Percentiles rank a stretch among this genome's conserved stretches.
Evolutionary conservation across 2,113 vertebrate species (phyloP).

Genomic region (Silurus glanis): DNA sequence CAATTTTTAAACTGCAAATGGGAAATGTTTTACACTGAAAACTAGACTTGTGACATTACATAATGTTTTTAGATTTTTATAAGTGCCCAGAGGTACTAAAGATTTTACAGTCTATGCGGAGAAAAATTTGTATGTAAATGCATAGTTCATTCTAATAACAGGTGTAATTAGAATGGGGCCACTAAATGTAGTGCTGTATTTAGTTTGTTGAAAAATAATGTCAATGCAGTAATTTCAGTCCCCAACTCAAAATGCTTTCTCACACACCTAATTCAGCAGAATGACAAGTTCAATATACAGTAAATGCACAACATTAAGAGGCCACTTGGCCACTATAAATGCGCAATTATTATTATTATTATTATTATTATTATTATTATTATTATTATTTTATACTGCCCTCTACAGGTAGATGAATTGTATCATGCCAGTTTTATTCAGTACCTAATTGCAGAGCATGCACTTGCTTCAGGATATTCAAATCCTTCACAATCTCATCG

Average conservation of each 20-base stretch:
- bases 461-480: slow-evolving; percentile 86
- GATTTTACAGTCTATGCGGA: neutral
- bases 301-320: neutral
- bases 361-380: neutral
- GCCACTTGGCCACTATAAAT: neutral
- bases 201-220: neutral
- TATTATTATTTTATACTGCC: neutral
- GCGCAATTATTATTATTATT: neutral
- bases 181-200: neutral
- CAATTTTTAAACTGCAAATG: neutral
- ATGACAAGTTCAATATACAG: neutral
- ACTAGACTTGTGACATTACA: neutral
- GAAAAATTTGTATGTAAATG: neutral
- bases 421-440: slow-evolving; percentile 5
- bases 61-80: neutral
- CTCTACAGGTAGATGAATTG: neutral
- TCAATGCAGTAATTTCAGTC: neutral
- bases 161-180: neutral
- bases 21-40: neutral
- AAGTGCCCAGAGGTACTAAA: neutral
- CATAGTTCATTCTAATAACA: neutral
- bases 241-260: neutral
- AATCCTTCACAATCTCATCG: slow-evolving; percentile 79
- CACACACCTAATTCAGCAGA: neutral
- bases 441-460: slow-evolving; percentile 91